A percentile compares a stretch with the other conserved stretches of the same genome.
These are phyloP conservation scores for Luperina nickerlii DNA, from an alignment of 2,888 invertebrate species.

Conservation along the genomic window DNA sequence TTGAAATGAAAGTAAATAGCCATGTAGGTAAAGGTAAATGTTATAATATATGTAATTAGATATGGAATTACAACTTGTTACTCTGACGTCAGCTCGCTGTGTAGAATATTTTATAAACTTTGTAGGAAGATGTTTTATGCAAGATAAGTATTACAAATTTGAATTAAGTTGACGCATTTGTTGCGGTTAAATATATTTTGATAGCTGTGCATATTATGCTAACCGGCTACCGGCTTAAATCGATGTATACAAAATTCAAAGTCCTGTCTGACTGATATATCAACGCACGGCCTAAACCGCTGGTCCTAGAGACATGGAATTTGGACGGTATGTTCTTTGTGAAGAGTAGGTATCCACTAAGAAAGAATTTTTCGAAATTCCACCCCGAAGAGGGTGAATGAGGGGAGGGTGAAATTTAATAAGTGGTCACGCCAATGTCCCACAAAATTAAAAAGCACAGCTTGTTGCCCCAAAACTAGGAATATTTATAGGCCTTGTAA, in stretches of 20 bases:
- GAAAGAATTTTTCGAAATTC: no score
- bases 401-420: no score
- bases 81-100: neutral
- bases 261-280: no score
- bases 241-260: no score
- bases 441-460: no score
- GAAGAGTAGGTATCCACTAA: no score
- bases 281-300: no score
- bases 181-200: constrained; percentile 5
- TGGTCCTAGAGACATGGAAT: no score
- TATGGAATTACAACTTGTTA: constrained; percentile 9
- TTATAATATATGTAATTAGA: neutral
- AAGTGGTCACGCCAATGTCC: neutral
- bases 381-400: no score
- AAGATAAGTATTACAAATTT: constrained; percentile 11
- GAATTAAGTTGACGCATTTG: constrained; percentile 16
- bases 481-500: neutral
- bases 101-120: constrained; percentile 41
- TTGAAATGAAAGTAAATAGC: neutral
- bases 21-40: neutral
- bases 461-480: neutral
- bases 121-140: constrained; percentile 31
- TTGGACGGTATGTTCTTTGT: no score
- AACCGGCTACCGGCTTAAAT: neutral
- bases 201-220: neutral